Base-by-base conservation (phyloP, 2,797 vertebrate genomes). In the Sciurus carolinensis region DNA sequence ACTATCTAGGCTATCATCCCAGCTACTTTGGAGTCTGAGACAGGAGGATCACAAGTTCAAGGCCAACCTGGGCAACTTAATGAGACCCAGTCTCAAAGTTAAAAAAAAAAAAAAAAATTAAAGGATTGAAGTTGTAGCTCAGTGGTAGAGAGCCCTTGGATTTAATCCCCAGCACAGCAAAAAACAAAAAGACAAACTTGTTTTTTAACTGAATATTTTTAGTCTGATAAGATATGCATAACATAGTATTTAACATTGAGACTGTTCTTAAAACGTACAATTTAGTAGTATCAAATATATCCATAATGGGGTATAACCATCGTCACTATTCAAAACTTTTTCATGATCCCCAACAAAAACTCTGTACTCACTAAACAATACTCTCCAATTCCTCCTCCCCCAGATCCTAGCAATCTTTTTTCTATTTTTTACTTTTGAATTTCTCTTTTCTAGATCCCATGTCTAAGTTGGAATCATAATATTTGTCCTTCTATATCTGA, bases 171-270 rank as follows among this genome's bases (percentile, higher is more conserved):
- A 67, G 66, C 18, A 30, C 33, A 17, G 22, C 7, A 62, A 26
- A 62, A 62, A 62, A 24, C 59, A 7, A 42, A 82, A 54, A 64
- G 33, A 9, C 8, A 91, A 89, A 57, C 15, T 88, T 67, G 2
- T 17, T 80, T 87, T 88, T 57, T 28, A 22, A 33, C 44, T 91
- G 80, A 83, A 52, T 54, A 44, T 85, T 94, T 82, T 92, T 87
- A 80, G 33, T 87, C 44, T 94, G 39, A 57, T 86, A 54, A 87
- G 88, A 71, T 22, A 14, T 26, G 36, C 0, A 13, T 44, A 77
- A 24, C 22, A 42, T 8, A 69, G 28, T 33, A 42, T 62, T 91
- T 57, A 84, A 44, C 67, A 57, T 22, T 22, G 54, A 57, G 22
- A 57, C 20, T 22, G 67, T 90, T 94, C 52, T 52, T 64, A 86